Percentiles rank a stretch among this genome's conserved stretches.
phyloP scores from a whole-genome alignment of 2,888 invertebrate genomes.

The Lepidochrysops patricia region DNA sequence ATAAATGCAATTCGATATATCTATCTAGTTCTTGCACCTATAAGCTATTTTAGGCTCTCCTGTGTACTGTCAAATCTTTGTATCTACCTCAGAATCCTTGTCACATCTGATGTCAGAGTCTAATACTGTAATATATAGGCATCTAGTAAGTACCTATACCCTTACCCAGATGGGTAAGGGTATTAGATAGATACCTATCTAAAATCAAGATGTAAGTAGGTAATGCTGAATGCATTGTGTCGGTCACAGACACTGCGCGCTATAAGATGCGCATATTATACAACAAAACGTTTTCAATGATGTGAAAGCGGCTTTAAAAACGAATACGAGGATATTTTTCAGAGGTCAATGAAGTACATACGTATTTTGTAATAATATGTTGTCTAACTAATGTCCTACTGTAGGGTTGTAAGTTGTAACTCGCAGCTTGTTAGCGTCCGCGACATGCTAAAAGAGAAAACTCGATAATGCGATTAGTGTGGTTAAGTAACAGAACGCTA shows the following conservation, averaged over 20 bases:
- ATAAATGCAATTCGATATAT: too few relatives aligned
- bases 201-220: background rate
- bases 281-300: constrained; percentile 13
- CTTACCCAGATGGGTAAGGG: too few relatives aligned
- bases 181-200: background rate
- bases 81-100: too few relatives aligned
- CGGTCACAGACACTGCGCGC: background rate
- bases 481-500: constrained; percentile 35
- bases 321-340: constrained; percentile 16
- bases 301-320: constrained; percentile 9
- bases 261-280: constrained; percentile 17
- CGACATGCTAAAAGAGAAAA: constrained; percentile 65
- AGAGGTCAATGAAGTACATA: constrained; percentile 20
- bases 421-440: too few relatives aligned
- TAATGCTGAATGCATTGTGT: background rate
- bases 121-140: too few relatives aligned
- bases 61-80: too few relatives aligned
- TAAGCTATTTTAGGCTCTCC: too few relatives aligned
- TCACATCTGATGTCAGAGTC: too few relatives aligned
- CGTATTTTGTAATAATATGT: constrained; percentile 51
- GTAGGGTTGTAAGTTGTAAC: constrained; percentile 49
- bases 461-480: constrained; percentile 49
- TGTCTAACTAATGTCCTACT: constrained; percentile 36
- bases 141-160: too few relatives aligned
- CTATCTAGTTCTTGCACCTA: too few relatives aligned